Conservation (phyloP, 64 coral and sea anemone genomes). For the Pachyseris speciosa region DNA sequence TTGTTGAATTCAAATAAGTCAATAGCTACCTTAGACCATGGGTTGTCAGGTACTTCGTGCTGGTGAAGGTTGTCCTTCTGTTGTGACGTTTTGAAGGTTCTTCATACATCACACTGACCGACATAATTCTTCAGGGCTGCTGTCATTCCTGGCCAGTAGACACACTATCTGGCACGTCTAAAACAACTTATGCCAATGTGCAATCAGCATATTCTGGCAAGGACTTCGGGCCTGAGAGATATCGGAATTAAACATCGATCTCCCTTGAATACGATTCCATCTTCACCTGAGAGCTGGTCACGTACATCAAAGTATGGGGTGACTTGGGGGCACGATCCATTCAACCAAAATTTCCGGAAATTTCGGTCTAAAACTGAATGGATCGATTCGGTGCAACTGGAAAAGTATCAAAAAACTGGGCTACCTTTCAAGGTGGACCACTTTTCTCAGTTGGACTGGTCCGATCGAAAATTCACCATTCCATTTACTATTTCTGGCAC, state of each 20-base stretch:
- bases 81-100: neutral
- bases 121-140: neutral
- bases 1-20: constrained; percentile 24
- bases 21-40: neutral
- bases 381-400: too few relatives aligned
- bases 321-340: neutral
- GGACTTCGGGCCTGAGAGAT: constrained; percentile 23
- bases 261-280: constrained; percentile 41
- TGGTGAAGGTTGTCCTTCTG: neutral
- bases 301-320: constrained; percentile 10
- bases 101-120: neutral
- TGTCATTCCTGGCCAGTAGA: constrained; percentile 47
- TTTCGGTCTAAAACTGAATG: too few relatives aligned
- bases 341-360: too few relatives aligned
- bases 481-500: too few relatives aligned
- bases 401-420: too few relatives aligned
- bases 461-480: too few relatives aligned
- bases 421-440: too few relatives aligned
- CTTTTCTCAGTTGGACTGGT: too few relatives aligned
- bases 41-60: neutral
- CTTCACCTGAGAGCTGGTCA: constrained; percentile 31
- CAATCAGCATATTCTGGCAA: neutral
- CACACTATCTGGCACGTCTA: neutral
- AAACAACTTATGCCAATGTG: constrained; percentile 35
- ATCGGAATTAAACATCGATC: constrained; percentile 12